Evolutionary conservation across 2,113 vertebrate species (phyloP), one percentile per base, ranked within the genome.

Genomic region (Verasper variegatus): DNA sequence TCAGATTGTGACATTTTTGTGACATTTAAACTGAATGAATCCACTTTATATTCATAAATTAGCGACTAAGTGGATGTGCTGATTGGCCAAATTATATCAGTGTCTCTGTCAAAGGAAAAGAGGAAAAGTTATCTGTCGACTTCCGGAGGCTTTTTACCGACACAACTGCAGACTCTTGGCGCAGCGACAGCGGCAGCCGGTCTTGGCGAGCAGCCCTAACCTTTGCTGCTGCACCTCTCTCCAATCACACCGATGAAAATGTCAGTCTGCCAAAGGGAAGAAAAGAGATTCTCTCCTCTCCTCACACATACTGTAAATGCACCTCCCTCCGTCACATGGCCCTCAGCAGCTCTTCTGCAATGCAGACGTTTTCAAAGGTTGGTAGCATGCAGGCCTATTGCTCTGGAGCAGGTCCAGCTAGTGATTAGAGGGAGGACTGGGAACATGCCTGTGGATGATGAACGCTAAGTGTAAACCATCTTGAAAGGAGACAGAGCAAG

Each of bases 391-490:
- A 70, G 72, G 61, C 51, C 60, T 47, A 14, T 49, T 40, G 76
- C 67, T 45, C 66, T 82, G 75, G 76, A 87, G 80, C 71, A 23
- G 57, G 57, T 87, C 78, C 80, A 83, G 77, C 60, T 56, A 78
- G 75, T 67, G 80, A 82, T 87, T 86, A 82, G 63, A 85, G 51
- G 51, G 51, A 52, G 51, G 55, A 71, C 73, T 58, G 62, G 67
- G 71, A 76, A 75, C 80, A 65, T 77, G 47, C 69, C 80, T 68
- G 75, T 40, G 47, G 80, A 59, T 58, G 75, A 80, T 24, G 74
- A 62, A 88, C 49, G 78, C 56, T 14, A 49, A 74, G 62, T 23
- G 56, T 82, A 86, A 90, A 89, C 84, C 71, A 86, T 65, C 64
- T 54, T 31, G 27, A 76, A 15, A 51, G 51, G 60, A 52, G 11